Base-by-base conservation (phyloP, 2,888 invertebrate genomes). In the Tigriopus californicus region DNA sequence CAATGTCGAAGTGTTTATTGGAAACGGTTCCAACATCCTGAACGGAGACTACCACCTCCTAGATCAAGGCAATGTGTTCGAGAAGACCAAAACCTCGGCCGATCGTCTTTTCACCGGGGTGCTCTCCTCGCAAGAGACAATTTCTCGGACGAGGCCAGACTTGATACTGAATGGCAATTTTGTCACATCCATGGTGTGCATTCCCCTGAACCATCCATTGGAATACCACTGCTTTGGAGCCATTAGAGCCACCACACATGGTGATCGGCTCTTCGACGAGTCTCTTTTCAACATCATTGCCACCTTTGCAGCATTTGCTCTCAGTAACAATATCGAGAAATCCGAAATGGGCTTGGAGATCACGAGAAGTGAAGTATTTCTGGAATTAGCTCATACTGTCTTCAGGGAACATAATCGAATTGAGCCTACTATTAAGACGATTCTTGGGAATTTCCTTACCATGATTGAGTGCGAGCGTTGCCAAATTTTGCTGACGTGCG, bases 341-440 rank as follows among this genome's bases (percentile, higher is more conserved):
- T 13, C 22, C 20, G 49, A 49, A 49, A 15, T 49, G 22, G 22
- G 49, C 13, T 22, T 49, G 20, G 49, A 49, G 49, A 20, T 49
- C 20, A 13, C 49, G 20, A 2, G 49, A 22, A 49, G 49, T 56
- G 22, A 56, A 25, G 56, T 56, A 12, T 56, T 56, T 24, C 44
- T 56, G n/a, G 56, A 56, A 13, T 42, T 56, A 8, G 56, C 56
- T 11, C 13, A 22, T 5, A 42, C 42, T 3, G 41, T 56, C 13
- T 56, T 56, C 42, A 42, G 41, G n/a, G 56, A 56, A 20, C 41
- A 15, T 13, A 41, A 41, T 18, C 18, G 41, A 11, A 15, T 56
- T 12, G 56, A 56, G 44, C 15, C 42, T 8, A 56, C 56, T 15
- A 42, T 56, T 6, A 41, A 42, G 13, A 56, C 40, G 15, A 56